Evolutionary conservation across 2,797 vertebrate species (phyloP), one percentile per base, ranked within the genome.

Genomic region (Benthosema pterotum): DNA sequence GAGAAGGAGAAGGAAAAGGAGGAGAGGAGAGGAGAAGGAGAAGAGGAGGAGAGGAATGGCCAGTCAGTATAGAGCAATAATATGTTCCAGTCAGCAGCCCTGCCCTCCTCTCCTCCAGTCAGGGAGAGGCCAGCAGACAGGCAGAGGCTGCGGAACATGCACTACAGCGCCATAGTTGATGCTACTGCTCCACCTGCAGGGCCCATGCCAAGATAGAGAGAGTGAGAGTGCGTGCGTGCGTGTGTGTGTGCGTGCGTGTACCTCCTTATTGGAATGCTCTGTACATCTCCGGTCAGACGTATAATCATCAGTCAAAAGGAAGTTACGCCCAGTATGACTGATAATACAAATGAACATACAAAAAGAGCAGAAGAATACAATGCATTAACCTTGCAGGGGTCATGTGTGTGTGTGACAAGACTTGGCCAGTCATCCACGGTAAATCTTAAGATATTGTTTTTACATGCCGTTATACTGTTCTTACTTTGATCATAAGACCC

Each of bases 111-210:
- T 75, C 87, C 64, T 78, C 70, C 82, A 84, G 71, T 71, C 71
- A 79, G 80, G 72, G 76, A 78, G 76, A 88, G 77, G 83, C 74
- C 45, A 47, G 53, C 72, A 58, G 80, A 76, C 72, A 52, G 71
- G 66, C 32, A 38, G 32, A 38, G 32, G 76, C 75, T 50, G 43
- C 5, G 1, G 18, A 54, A n/a, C 47, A 38, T 18, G 22, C 42
- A 5, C 16, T 42, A 2, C 49, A 81, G 78, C 22, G 5, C 77
- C 82, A 85, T 91, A 89, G 84, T 82, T 93, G 89, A 89, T 90
- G 86, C 82, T 85, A 92, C 88, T 89, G 88, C 92, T 85, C 92
- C 92, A 92, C 90, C 92, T 92, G 88, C 91, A 93, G 92, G 32
- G 92, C 83, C 60, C 72, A 49, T 56, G 2, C 60, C 69, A 82